Conservation (phyloP, 2,113 vertebrate species). For the Oplegnathus fasciatus region DNA sequence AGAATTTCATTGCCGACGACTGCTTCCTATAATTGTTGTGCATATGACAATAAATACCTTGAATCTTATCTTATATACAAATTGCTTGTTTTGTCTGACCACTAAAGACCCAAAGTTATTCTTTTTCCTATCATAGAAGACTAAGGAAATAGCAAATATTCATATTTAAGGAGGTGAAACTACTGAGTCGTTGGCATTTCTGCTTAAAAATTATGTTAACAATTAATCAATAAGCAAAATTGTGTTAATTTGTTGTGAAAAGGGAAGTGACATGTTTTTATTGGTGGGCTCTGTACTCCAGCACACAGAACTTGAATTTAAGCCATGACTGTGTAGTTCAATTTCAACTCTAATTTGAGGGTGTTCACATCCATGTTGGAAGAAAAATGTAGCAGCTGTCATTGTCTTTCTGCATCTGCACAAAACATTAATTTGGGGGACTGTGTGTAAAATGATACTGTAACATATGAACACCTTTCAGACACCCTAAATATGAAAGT, state of each 20-base stretch:
- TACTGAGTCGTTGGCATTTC: not conserved
- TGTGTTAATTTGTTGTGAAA: not conserved
- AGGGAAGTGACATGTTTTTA: not conserved
- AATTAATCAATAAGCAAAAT: not conserved
- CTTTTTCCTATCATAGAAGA: too few species aligned
- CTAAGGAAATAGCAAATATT: not conserved
- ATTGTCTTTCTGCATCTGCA: not conserved
- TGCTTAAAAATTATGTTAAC: too few species aligned
- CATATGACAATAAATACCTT: too few species aligned
- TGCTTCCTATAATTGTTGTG: too few species aligned
- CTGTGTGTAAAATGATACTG: not conserved
- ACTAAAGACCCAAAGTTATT: not conserved
- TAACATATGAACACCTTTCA: too few species aligned
- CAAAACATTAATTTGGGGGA: not conserved
- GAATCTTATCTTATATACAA: too few species aligned
- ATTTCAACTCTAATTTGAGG: not conserved
- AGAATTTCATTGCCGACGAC: too few species aligned
- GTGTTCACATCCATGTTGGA: not conserved
- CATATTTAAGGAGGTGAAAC: not conserved
- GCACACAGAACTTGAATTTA: not conserved
- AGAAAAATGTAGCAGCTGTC: not conserved
- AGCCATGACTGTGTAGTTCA: not conserved
- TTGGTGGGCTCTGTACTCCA: not conserved
- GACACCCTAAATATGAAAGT: not conserved
- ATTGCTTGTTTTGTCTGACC: not conserved